Evolutionary conservation across 2,113 vertebrate species (phyloP).

Genomic region (Crotophaga sulcirostris): DNA sequence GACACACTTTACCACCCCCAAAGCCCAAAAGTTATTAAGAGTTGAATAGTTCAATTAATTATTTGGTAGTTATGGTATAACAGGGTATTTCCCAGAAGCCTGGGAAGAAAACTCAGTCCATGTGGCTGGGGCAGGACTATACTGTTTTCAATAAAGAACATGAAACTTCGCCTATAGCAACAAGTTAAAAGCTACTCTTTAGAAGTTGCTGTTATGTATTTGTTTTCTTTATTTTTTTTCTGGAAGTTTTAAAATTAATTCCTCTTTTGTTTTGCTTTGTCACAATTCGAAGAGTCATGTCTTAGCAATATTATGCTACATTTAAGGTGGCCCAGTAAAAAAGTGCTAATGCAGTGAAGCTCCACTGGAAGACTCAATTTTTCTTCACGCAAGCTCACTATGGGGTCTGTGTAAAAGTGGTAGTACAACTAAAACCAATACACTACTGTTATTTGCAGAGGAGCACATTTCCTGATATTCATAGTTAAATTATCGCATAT

Average conservation of each 20-base stretch:
- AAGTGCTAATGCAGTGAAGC: neutral
- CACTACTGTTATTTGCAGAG: neutral
- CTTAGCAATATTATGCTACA: neutral
- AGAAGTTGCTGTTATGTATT: neutral
- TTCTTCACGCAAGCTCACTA: neutral
- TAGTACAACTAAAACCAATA: neutral
- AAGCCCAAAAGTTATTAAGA: neutral
- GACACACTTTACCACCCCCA: neutral
- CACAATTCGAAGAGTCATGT: neutral
- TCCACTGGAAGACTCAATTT: neutral
- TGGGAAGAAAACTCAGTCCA: neutral
- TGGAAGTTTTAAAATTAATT: neutral
- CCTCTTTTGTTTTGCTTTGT: neutral
- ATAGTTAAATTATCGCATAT: neutral
- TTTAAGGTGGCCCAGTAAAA: neutral
- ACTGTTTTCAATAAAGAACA: neutral
- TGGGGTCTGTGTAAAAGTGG: neutral
- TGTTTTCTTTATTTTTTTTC: neutral
- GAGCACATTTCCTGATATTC: neutral
- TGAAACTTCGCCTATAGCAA: neutral
- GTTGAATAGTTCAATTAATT: neutral
- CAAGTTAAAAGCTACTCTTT: neutral
- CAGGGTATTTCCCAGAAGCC: neutral
- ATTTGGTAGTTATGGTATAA: neutral
- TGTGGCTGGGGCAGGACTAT: neutral